Evolutionary conservation across 30 jellyfish, hydroid and myxozoan genomes (phyloP).

Genomic region (Turritopsis rubra): DNA sequence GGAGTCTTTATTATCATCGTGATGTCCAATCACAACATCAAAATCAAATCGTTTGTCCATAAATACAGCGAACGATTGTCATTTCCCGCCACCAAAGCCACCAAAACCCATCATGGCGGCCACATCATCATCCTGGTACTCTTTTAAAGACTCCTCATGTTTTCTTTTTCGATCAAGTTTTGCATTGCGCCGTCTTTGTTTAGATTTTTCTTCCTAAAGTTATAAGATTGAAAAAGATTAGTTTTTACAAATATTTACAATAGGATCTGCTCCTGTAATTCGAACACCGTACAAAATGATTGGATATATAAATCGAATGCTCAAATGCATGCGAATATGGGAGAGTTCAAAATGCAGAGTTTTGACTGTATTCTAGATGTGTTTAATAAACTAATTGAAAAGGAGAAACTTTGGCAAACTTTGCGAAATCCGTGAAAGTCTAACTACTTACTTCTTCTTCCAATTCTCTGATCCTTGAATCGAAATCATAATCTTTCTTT

Average conservation of each 20-base stretch:
- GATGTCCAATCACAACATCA: not conserved
- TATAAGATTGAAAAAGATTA: not conserved
- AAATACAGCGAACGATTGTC: not conserved
- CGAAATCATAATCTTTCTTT: conserved; percentile 85
- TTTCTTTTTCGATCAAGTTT: conserved; percentile 72
- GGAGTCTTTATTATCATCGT: not conserved
- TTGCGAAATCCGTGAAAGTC: not conserved
- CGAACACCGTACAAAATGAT: too few species aligned
- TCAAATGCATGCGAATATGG: too few species aligned
- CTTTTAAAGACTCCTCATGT: conserved; percentile 63
- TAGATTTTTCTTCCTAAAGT: conserved; percentile 76
- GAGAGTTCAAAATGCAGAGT: too few species aligned
- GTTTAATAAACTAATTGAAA: too few species aligned
- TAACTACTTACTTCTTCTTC: conserved; percentile 95
- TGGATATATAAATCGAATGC: too few species aligned
- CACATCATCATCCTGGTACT: conserved; percentile 71
- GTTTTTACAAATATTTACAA: too few species aligned
- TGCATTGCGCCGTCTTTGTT: conserved; percentile 51
- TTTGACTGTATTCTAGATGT: too few species aligned
- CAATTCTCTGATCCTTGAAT: conserved; percentile 84
- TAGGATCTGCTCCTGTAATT: too few species aligned
- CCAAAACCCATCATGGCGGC: conserved; percentile 99
- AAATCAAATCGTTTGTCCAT: not conserved
- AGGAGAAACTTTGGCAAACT: too few species aligned
- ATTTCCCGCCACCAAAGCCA: conserved; percentile 68